Conservation (phyloP, 1,140 invertebrate species). For the Brachionus plicatilis region DNA sequence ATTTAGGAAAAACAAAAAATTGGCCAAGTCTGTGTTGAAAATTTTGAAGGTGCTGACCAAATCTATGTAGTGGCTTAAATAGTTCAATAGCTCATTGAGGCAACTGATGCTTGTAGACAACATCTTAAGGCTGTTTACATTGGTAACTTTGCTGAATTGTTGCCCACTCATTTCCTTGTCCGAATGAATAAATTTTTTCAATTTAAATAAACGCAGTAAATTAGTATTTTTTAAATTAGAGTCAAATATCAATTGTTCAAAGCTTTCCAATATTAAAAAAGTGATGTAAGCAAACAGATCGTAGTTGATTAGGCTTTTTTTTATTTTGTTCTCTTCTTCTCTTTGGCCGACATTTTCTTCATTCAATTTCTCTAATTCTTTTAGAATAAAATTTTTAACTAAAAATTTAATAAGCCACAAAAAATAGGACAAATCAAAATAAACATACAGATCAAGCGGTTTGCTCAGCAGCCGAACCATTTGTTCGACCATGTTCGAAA, state of each 20-base stretch:
- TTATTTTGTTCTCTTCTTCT: background rate
- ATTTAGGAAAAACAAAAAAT: background rate
- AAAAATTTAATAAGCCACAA: constrained; percentile 33
- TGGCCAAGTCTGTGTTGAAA: background rate
- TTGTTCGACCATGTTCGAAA: background rate
- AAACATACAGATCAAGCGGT: constrained; percentile 2
- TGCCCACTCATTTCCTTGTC: background rate
- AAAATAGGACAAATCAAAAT: constrained; percentile 36
- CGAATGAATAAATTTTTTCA: background rate
- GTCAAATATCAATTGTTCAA: constrained; percentile 40
- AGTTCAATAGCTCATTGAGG: background rate
- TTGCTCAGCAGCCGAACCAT: background rate
- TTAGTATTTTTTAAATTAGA: constrained; percentile 29
- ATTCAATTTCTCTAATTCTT: background rate
- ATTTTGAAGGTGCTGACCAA: background rate
- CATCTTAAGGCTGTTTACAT: background rate
- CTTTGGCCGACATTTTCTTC: background rate
- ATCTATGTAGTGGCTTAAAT: background rate
- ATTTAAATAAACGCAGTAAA: background rate
- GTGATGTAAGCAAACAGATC: constrained; percentile 3
- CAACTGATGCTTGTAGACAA: constrained; percentile 1
- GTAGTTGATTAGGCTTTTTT: background rate
- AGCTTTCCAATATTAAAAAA: constrained; percentile 26
- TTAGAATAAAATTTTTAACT: constrained; percentile 1
- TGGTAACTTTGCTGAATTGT: constrained; percentile 25